Base-by-base conservation (phyloP, 1,140 invertebrate genomes). In the Drosophila lowei region DNA sequence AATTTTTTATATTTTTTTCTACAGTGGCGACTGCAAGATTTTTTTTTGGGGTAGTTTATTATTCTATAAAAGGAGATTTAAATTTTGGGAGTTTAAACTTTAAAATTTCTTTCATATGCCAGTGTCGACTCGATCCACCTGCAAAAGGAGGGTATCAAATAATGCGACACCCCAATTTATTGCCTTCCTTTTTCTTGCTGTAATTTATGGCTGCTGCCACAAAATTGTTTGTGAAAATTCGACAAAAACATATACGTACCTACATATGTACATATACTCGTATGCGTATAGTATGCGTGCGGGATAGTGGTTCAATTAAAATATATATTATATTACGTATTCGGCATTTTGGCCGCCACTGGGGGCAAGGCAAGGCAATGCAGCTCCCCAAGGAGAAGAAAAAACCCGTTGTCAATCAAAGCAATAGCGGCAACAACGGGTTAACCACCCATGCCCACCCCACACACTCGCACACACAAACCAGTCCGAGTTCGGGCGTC, bases 221-320 rank as follows among this genome's bases (percentile, higher is more conserved):
- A 77, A 38, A 38, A 60, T 72, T 61, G 55, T 59, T 70, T 72
- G 60, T 13, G 59, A 63, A 63, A 70, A 68, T 68, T 70, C 52
- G 38, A 72, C 48, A 65, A 50, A 49, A 41, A 56, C 47, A 43
- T 25, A 52, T 28, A 67, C 42, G 16, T 55, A 67, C 48, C n/a
- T 55, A 59, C 9, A 44, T 61, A 13, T 38, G 34, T 13, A 38
- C 1, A 13, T 9, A 34, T 34, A 8, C 2, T 8, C 7, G 11
- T 38, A 3, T 13, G 34, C 11, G 34, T 38, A 13, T 77, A 54
- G 54, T 54, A 54, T 43, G 49, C 68, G 80, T 77, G 80, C 81
- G 77, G 49, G 55, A 73, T 77, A 77, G 67, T 88, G 66, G 79
- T 79, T 65, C 84, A 88, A 81, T 85, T 86, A 89, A 86, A 77